A percentile compares a stretch with the other conserved stretches of the same genome.
phyloP scores from a whole-genome alignment of 2,888 invertebrate genomes.

The Tipula vernalis region DNA sequence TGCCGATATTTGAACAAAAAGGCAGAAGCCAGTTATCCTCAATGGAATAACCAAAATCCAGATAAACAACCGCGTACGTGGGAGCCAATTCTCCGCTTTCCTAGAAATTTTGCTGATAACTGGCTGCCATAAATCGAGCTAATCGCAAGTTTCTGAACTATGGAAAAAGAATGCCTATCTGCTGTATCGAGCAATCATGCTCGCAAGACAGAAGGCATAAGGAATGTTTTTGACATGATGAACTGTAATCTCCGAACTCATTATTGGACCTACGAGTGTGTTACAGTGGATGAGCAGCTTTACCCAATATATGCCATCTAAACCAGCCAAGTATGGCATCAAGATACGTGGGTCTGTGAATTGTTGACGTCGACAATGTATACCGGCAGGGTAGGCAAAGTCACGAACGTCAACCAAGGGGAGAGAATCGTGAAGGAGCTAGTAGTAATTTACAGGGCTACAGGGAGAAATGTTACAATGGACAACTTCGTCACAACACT shows the following conservation, averaged over 20 bases:
- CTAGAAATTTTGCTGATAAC: neutral
- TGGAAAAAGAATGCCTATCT: neutral
- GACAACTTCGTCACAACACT: no score
- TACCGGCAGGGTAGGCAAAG: no score
- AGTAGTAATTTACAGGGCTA: no score
- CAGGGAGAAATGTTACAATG: no score
- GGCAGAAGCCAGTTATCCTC: neutral
- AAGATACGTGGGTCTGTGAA: no score
- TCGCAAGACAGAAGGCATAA: neutral
- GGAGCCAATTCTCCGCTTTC: neutral
- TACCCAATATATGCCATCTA: neutral
- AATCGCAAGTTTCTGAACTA: neutral
- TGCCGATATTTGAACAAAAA: neutral
- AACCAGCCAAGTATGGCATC: no score
- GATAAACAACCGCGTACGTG: neutral
- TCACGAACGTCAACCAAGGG: no score
- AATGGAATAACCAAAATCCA: neutral
- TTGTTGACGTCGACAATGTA: no score
- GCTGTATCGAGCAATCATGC: neutral
- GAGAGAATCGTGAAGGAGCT: no score
- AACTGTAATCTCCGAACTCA: neutral
- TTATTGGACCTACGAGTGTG: neutral
- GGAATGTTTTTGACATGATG: neutral
- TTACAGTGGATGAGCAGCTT: neutral
- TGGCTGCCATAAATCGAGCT: neutral